A percentile compares a stretch with the other conserved stretches of the same genome.
Conservation (phyloP, 2,888 invertebrate genomes). For the Nomada hirtipes region DNA sequence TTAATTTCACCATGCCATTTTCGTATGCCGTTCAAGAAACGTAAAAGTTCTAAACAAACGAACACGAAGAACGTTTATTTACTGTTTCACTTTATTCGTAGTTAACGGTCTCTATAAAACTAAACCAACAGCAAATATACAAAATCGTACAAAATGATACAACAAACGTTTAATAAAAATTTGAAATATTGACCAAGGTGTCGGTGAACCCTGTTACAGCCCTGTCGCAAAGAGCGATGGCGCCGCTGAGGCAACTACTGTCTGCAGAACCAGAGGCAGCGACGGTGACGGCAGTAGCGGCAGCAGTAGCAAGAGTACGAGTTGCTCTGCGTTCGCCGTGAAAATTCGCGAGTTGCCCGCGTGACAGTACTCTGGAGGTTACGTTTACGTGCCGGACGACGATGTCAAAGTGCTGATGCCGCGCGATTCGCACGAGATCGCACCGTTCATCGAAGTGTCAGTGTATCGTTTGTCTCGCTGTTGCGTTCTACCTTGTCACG, state of each 20-base stretch:
- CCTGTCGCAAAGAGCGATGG: constrained; percentile 57
- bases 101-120: neutral
- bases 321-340: constrained; percentile 49
- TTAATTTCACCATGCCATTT: neutral
- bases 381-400: constrained; percentile 15
- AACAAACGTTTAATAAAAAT: neutral
- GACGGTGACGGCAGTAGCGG: constrained; percentile 48
- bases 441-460: constrained; percentile 29
- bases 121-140: neutral
- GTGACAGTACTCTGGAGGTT: constrained; percentile 56
- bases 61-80: neutral
- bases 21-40: neutral
- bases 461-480: constrained; percentile 44
- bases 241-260: constrained; percentile 51
- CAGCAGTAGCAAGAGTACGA: constrained; percentile 58
- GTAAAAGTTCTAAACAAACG: neutral
- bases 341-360: constrained; percentile 51
- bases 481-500: constrained; percentile 41
- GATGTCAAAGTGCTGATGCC: constrained; percentile 23
- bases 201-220: constrained; percentile 13
- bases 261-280: constrained; percentile 47
- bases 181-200: neutral
- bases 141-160: neutral
- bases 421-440: constrained; percentile 24
- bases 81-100: neutral